Evolutionary conservation across 2,113 vertebrate genomes (phyloP), one percentile per base, ranked within the genome.

Genomic region (Semicossyphus pulcher): DNA sequence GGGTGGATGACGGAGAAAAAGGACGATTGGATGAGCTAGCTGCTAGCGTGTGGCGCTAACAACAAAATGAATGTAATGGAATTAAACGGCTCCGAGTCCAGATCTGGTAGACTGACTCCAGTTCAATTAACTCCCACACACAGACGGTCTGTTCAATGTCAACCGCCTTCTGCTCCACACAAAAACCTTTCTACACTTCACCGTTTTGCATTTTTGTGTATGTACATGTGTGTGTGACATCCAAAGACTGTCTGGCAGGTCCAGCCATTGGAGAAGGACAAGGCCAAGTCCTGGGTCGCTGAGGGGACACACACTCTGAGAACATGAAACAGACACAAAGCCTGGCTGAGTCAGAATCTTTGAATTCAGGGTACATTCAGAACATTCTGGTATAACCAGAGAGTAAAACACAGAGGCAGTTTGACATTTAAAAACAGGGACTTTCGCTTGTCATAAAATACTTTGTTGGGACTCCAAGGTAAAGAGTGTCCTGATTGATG

Each of bases 21-120:
- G 65, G 25, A 64, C 2, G 14, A 31, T 51, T 66, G 28, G 45
- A 47, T 7, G 23, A 47, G 26, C 7, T 28, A 5, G 8, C 1
- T 21, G 54, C 45, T 65, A 76, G 70, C 51, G 16, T 63, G 51
- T 53, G 45, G 34, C 34, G 23, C 29, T 59, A 71, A 78, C 29
- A 81, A 66, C 68, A 18, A 64, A 61, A 80, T 59, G 56, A 78
- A 71, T 41, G 47, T 65, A 88, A 85, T 85, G 65, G 69, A 83
- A 85, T 83, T 61, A 87, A 87, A 75, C 59, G 42, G 34, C 47
- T 65, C 44, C 8, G 41, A 74, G 69, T 81, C 78, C 76, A 78
- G 25, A 72, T 68, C 31, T 44, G 67, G 63, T 58, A 57, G 61
- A 73, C 62, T 45, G 72, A 83, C 74, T 86, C 65, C 71, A 74